These are phyloP conservation scores for Parotocinclus haroldoi DNA, from an alignment of 2,797 vertebrate species.

Conservation along the genomic window DNA sequence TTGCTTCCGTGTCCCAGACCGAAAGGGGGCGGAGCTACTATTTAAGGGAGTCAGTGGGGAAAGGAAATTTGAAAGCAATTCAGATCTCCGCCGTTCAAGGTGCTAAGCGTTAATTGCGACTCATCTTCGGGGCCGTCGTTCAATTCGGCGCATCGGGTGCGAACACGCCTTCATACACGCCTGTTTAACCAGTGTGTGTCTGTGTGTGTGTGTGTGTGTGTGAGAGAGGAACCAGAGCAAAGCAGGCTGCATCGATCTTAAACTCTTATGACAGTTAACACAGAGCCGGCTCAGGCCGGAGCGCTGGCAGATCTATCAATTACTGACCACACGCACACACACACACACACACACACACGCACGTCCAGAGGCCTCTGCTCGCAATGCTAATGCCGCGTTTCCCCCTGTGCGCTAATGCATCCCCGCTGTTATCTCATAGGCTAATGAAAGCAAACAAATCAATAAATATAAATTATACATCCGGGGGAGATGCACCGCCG, in stretches of 20 bases:
- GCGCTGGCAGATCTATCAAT: conserved; percentile 97
- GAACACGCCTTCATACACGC: conserved; percentile 77
- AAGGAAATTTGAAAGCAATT: no score
- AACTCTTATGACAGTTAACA: conserved; percentile 99
- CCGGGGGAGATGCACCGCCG: conserved; percentile 97
- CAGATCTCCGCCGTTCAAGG: no score
- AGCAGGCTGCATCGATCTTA: conserved; percentile 96
- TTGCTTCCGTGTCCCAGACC: no score
- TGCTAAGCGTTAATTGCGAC: no score
- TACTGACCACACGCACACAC: conserved; percentile 63
- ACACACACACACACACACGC: conserved; percentile 10
- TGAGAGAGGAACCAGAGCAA: conserved; percentile 83
- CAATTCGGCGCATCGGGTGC: no score
- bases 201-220: no score
- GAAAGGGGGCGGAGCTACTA: no score
- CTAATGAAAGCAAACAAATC: conserved; percentile 99
- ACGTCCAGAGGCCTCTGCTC: conserved; percentile 63
- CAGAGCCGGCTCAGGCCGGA: conserved; percentile 96
- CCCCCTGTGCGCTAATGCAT: conserved; percentile 95
- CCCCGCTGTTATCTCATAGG: conserved; percentile 99
- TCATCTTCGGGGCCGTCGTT: no score
- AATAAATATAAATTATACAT: conserved; percentile 99
- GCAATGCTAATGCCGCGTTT: conserved; percentile 99
- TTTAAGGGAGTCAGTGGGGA: no score
- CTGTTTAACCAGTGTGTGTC: no score